Base-by-base conservation (phyloP, 1,140 invertebrate species). In the Pseudomyrmex dendroicus region DNA sequence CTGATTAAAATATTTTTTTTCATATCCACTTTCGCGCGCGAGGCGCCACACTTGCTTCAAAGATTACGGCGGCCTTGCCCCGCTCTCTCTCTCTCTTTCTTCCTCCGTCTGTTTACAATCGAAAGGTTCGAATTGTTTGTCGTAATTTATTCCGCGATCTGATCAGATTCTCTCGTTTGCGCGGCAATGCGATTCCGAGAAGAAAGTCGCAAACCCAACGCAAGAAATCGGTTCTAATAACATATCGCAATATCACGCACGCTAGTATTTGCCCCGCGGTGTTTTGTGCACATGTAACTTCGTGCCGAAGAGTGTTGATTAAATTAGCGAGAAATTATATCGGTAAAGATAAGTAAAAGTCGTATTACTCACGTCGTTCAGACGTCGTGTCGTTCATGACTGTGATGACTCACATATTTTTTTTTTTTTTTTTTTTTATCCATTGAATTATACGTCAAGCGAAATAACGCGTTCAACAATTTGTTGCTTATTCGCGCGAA, bases 1-100 rank as follows among this genome's bases (percentile, higher is more conserved):
- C 17, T 83, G 73, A 83, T 83, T 83, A 77, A 83, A 77, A 83
- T 35, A 35, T 35, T 35, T 35, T 35, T 83, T 83, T 83, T 83
- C 20, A 20, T 66, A 48, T 57, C 12, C 35, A 80, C 12, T 70
- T 22, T 1, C 17, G 44, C 15, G 62, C 66, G 56, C 15, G 35
- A 46, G 52, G 25, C 62, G 72, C 22, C 52, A 8, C 50, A 13
- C 9, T 13, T n/a, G 52, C 61, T 77, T 50, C 50, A 35, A 59
- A n/a, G 22, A 83, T 77, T 83, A 77, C 52, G 1, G 46, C 82
- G 67, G 82, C 52, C 72, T 76, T 76, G 73, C 82, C 73, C 44
- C 20, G 20, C 0, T 20, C 50, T 83, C 73, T 83, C 73, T 83
- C 82, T 83, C 59, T 76, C 62, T 25, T 4, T 35, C 5, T 25